Evolutionary conservation across 1,140 invertebrate genomes (phyloP).

Genomic region (Samia ricini): DNA sequence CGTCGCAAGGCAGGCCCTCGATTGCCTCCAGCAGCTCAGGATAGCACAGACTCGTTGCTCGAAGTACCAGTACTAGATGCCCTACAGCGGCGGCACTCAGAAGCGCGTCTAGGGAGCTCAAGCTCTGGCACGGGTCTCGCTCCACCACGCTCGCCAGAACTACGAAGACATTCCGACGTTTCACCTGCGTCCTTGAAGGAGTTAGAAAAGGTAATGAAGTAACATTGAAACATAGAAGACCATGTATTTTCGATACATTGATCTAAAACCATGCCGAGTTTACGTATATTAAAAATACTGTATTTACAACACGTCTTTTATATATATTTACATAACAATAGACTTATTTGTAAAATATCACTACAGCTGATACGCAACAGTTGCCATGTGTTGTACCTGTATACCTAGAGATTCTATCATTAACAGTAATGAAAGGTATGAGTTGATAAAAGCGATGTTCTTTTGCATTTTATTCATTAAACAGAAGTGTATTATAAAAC

Average conservation of each 20-base stretch:
- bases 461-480: too few relatives aligned
- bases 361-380: too few relatives aligned
- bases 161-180: conserved; percentile 88
- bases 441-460: too few relatives aligned
- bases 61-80: conserved; percentile 87
- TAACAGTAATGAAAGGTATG: too few relatives aligned
- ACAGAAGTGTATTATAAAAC: too few relatives aligned
- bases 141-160: conserved; percentile 87
- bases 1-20: conserved; percentile 87
- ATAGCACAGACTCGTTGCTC: conserved; percentile 88
- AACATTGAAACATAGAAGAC: neutral
- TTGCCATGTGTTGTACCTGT: too few relatives aligned
- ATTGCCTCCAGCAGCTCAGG: conserved; percentile 83
- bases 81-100: conserved; percentile 87
- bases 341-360: too few relatives aligned
- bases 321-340: too few relatives aligned
- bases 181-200: conserved; percentile 90
- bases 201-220: conserved; percentile 85
- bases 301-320: neutral
- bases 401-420: too few relatives aligned
- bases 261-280: too few relatives aligned
- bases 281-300: neutral
- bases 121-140: conserved; percentile 79
- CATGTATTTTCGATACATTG: neutral
- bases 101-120: conserved; percentile 83